These are phyloP conservation scores for Ctenopoma kingsleyae DNA, from an alignment of 2,797 vertebrate genomes.

Conservation along the genomic window DNA sequence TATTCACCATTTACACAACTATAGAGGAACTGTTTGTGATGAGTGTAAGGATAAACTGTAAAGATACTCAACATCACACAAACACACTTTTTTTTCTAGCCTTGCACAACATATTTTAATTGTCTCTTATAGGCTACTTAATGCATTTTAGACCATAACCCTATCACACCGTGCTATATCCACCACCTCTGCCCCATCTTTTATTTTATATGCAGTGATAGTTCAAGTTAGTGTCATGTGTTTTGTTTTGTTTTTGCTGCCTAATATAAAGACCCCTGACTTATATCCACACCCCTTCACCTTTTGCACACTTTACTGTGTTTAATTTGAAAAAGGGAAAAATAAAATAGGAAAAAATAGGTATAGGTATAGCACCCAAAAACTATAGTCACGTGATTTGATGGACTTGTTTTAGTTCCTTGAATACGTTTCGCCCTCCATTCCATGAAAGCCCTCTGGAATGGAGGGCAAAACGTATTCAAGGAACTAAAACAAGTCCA, in stretches of 20 bases:
- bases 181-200: background rate
- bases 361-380: too few relatives aligned
- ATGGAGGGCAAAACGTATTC: too few relatives aligned
- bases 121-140: conserved; percentile 1
- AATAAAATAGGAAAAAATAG: too few relatives aligned
- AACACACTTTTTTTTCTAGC: conserved; percentile 34
- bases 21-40: conserved; percentile 27
- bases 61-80: conserved; percentile 43
- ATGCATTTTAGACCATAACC: conserved; percentile 13
- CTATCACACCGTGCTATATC: conserved; percentile 6
- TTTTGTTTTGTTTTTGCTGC: background rate
- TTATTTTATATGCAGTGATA: conserved; percentile 3
- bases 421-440: too few relatives aligned
- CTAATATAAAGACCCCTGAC: too few relatives aligned
- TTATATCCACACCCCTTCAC: too few relatives aligned
- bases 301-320: too few relatives aligned
- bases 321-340: too few relatives aligned
- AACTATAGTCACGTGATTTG: too few relatives aligned
- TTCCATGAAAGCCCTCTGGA: too few relatives aligned
- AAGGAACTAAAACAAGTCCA: too few relatives aligned
- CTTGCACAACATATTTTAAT: conserved; percentile 19
- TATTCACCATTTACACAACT: conserved; percentile 21
- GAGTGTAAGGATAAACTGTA: conserved; percentile 47
- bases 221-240: background rate
- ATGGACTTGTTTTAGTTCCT: too few relatives aligned